Percentiles rank a stretch among this genome's conserved stretches.
Evolutionary conservation across 2,888 invertebrate genomes (phyloP).

Genomic region (Tetanocera ferruginea): DNA sequence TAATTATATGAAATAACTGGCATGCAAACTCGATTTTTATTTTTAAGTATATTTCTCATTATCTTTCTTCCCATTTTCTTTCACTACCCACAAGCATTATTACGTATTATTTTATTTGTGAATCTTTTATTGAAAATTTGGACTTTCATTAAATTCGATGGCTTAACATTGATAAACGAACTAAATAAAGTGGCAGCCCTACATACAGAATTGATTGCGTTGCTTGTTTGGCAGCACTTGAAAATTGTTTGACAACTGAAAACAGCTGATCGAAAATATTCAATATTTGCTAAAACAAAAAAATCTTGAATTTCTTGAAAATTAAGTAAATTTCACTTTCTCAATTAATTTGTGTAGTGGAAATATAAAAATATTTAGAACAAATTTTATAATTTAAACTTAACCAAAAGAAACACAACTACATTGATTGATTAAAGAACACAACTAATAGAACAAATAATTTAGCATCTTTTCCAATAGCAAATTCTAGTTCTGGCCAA

Average conservation of each 20-base stretch:
- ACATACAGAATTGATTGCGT: too few species aligned
- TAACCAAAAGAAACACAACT: background rate
- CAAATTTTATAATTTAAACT: background rate
- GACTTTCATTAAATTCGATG: background rate
- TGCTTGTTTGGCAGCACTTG: constrained; percentile 22
- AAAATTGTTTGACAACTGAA: constrained; percentile 29
- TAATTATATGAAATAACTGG: too few species aligned
- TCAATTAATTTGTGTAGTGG: constrained; percentile 7
- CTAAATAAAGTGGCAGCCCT: background rate
- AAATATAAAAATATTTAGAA: background rate
- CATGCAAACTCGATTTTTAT: too few species aligned
- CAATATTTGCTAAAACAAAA: constrained; percentile 14
- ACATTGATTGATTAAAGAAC: too few species aligned
- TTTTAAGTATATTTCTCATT: too few species aligned
- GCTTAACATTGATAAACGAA: background rate
- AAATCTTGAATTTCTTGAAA: constrained; percentile 15
- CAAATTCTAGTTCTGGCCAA: background rate
- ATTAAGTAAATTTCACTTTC: constrained; percentile 16
- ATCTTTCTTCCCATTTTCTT: too few species aligned
- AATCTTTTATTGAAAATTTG: background rate
- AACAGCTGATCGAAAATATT: constrained; percentile 30
- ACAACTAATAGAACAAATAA: background rate
- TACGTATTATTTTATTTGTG: background rate
- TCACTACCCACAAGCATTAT: background rate
- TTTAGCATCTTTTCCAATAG: background rate